Percentiles rank a stretch among this genome's conserved stretches.
phyloP scores from a whole-genome alignment of 2,797 vertebrate species.

The Pangasius sanitwongsei region DNA sequence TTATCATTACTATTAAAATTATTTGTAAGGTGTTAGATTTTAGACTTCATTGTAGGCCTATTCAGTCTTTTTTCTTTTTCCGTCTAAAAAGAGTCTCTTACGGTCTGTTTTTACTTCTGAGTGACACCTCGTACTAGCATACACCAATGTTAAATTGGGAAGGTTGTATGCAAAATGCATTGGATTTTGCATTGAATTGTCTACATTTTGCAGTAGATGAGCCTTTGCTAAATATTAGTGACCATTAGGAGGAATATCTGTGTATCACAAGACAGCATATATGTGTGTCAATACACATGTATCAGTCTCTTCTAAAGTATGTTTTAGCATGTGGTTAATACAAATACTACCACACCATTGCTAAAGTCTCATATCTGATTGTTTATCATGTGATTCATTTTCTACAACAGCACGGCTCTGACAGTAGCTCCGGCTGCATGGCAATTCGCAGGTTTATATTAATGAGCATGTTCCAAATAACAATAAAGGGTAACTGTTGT shows the following conservation, averaged over 20 bases:
- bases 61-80: not conserved
- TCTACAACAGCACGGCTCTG: not conserved
- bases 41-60: not conserved
- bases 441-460: not conserved
- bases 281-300: not conserved
- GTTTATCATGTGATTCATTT: not conserved
- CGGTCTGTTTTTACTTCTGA: not conserved
- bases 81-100: not conserved
- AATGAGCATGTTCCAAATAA: not conserved
- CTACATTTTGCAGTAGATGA: not conserved
- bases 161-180: not conserved
- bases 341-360: not conserved
- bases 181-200: too few relatives aligned
- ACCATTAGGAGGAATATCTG: not conserved
- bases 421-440: not conserved
- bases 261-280: not conserved
- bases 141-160: not conserved
- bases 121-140: not conserved
- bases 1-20: not conserved
- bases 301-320: not conserved
- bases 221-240: not conserved
- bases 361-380: not conserved
- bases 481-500: not conserved
- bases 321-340: not conserved
- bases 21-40: not conserved